Evolutionary conservation across 2,113 vertebrate species (phyloP).

Genomic region (Tyto alba): DNA sequence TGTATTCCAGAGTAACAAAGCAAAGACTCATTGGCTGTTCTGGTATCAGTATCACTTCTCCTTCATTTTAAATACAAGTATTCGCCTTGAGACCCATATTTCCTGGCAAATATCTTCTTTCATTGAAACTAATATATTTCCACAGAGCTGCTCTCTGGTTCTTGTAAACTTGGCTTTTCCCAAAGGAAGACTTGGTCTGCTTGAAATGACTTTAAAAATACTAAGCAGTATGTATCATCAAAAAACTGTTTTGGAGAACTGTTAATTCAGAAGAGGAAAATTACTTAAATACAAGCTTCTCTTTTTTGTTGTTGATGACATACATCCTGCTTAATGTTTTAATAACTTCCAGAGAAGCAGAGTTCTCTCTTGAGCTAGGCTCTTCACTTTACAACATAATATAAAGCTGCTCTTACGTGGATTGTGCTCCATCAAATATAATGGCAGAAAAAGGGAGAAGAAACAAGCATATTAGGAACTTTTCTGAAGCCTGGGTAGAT

Average conservation of each 20-base stretch:
- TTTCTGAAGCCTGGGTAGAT: background rate
- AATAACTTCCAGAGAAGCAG: background rate
- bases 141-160: background rate
- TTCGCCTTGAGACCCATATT: background rate
- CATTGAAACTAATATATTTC: background rate
- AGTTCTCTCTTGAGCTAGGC: background rate
- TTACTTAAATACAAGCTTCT: background rate
- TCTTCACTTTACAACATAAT: background rate
- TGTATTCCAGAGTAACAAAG: background rate
- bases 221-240: background rate
- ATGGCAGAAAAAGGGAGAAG: background rate
- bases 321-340: background rate
- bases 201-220: background rate
- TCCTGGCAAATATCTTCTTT: background rate
- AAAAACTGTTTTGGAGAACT: background rate
- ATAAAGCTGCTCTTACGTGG: background rate
- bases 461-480: background rate
- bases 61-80: background rate
- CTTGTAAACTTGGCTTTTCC: background rate
- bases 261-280: background rate
- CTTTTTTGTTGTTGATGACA: no score
- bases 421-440: background rate
- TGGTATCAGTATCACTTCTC: background rate
- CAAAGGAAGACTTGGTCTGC: background rate
- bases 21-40: background rate